Conservation (phyloP, 2,888 invertebrate genomes). For the Andrena camellia region DNA sequence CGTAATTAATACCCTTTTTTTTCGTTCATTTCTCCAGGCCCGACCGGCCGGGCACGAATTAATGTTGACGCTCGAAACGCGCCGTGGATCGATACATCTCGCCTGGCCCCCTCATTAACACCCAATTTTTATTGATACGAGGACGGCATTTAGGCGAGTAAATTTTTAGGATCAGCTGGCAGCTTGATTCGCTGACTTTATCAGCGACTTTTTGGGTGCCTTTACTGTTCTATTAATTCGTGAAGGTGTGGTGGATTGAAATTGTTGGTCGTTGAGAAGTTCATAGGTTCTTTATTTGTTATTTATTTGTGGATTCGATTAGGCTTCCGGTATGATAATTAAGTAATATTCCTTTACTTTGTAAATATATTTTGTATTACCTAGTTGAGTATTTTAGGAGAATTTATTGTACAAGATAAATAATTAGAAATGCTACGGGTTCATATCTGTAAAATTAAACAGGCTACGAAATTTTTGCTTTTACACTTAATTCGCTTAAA, state of each 20-base stretch:
- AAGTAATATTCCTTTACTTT: too few relatives aligned
- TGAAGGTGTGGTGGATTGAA: too few relatives aligned
- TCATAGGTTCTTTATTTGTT: too few relatives aligned
- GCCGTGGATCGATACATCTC: conserved; percentile 31
- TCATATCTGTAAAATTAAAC: too few relatives aligned
- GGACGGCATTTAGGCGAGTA: neutral
- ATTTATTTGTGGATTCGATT: neutral
- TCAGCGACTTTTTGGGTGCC: neutral
- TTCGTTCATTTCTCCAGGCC: conserved; percentile 22
- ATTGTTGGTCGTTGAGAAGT: too few relatives aligned
- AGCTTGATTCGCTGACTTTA: neutral
- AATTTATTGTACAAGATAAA: too few relatives aligned
- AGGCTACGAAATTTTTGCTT: too few relatives aligned
- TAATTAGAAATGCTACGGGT: too few relatives aligned
- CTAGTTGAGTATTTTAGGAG: too few relatives aligned
- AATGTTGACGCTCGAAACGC: conserved; percentile 40
- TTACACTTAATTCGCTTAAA: too few relatives aligned
- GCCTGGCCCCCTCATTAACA: conserved; percentile 18
- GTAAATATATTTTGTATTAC: too few relatives aligned
- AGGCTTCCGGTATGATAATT: too few relatives aligned
- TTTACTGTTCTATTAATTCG: neutral
- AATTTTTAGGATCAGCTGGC: neutral
- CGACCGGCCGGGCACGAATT: conserved; percentile 36
- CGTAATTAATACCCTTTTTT: conserved; percentile 50
- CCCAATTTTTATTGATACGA: conserved; percentile 1